phyloP scores from a whole-genome alignment of 2,113 vertebrate species.

The Alces alces region DNA sequence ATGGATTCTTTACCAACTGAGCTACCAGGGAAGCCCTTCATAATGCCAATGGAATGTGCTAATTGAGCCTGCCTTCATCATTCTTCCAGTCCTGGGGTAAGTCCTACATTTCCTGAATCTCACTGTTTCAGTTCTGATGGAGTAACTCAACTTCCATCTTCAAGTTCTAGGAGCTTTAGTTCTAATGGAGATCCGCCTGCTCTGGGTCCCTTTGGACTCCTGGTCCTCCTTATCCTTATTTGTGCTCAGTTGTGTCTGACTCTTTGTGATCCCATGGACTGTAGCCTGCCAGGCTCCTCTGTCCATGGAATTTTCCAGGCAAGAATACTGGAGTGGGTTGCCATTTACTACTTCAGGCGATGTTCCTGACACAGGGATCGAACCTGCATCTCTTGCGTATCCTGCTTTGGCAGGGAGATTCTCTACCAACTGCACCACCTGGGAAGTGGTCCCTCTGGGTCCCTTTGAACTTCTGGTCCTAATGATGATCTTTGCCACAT shows the following conservation, averaged over 20 bases:
- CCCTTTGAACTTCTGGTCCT: background rate
- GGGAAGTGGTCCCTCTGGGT: background rate
- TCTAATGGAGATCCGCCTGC: background rate
- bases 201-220: background rate
- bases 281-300: background rate
- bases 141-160: background rate
- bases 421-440: background rate
- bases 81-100: background rate
- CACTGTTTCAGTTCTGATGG: background rate
- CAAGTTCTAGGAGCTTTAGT: background rate
- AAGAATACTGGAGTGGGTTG: background rate
- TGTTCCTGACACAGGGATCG: background rate
- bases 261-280: background rate
- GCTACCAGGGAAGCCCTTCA: background rate
- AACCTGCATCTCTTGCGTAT: background rate
- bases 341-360: background rate
- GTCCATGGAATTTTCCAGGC: background rate
- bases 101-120: background rate
- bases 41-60: background rate
- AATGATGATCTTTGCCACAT: background rate
- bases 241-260: background rate
- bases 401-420: background rate
- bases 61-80: background rate
- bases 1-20: background rate
- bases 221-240: background rate